These are phyloP conservation scores for Dermatemys mawii DNA, from an alignment of 2,113 vertebrate species.

Conservation along the genomic window DNA sequence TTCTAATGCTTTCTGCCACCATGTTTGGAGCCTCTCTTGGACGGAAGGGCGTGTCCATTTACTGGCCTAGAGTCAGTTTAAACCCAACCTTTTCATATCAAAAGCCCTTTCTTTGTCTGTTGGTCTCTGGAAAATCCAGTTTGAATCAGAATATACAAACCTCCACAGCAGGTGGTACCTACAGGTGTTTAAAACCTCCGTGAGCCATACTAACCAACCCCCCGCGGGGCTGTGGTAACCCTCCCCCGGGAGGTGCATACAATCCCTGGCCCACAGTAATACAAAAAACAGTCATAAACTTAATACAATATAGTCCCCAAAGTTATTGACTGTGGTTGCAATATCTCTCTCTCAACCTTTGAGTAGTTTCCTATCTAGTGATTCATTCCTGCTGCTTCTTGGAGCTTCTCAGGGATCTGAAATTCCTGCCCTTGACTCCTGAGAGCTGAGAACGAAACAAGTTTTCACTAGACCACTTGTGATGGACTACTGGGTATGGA, in stretches of 20 bases:
- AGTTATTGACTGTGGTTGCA: too few relatives aligned
- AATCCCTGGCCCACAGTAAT: background rate
- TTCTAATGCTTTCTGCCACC: background rate
- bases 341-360: too few relatives aligned
- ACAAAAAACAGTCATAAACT: too few relatives aligned
- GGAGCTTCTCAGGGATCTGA: too few relatives aligned
- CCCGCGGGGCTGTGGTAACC: background rate
- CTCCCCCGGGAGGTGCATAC: background rate
- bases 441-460: too few relatives aligned
- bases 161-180: background rate
- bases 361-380: too few relatives aligned
- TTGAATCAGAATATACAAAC: background rate
- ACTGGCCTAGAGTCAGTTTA: background rate
- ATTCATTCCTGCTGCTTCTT: too few relatives aligned
- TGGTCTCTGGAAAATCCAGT: background rate
- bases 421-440: too few relatives aligned
- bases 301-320: too few relatives aligned
- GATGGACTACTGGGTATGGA: too few relatives aligned
- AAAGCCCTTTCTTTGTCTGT: background rate
- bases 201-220: background rate
- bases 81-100: background rate
- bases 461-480: too few relatives aligned
- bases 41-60: background rate
- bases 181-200: background rate
- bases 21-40: background rate